phyloP scores from a whole-genome alignment of 2,888 invertebrate species.

The Apamea crenata region DNA sequence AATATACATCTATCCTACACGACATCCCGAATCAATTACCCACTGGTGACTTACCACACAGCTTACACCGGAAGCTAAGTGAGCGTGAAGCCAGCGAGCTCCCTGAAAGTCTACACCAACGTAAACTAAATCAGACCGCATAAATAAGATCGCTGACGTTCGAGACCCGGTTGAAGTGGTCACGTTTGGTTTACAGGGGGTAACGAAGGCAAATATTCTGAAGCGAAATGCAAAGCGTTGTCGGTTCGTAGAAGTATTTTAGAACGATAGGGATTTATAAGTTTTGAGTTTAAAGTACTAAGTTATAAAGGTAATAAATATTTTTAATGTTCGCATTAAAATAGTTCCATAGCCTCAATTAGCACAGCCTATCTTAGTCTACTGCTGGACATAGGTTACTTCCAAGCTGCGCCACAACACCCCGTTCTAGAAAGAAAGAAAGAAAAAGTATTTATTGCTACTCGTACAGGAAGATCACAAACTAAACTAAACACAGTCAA shows the following conservation, averaged over 20 bases:
- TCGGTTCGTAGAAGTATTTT: constrained; percentile 11
- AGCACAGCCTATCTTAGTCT: too few relatives aligned
- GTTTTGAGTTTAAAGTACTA: background rate
- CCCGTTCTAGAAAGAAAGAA: too few relatives aligned
- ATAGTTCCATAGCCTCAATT: background rate
- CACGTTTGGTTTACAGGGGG: constrained; percentile 53
- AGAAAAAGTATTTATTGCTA: too few relatives aligned
- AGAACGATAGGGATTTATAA: constrained; percentile 2
- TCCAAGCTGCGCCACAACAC: too few relatives aligned
- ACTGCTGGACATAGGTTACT: too few relatives aligned
- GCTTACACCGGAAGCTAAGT: constrained; percentile 26
- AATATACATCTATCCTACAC: background rate
- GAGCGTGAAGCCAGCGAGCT: constrained; percentile 39
- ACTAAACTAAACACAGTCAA: too few relatives aligned
- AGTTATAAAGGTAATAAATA: background rate
- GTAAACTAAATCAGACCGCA: constrained; percentile 57
- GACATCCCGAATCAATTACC: background rate
- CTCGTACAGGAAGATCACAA: too few relatives aligned
- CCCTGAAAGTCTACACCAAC: constrained; percentile 34
- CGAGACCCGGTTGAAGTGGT: constrained; percentile 49
- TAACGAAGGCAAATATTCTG: constrained; percentile 57
- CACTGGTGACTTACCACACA: background rate
- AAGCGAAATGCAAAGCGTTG: constrained; percentile 45
- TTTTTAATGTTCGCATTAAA: background rate
- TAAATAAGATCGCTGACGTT: constrained; percentile 63